These are phyloP conservation scores for Rhodinocichla rosea DNA, from an alignment of 2,113 vertebrate species.

Conservation along the genomic window DNA sequence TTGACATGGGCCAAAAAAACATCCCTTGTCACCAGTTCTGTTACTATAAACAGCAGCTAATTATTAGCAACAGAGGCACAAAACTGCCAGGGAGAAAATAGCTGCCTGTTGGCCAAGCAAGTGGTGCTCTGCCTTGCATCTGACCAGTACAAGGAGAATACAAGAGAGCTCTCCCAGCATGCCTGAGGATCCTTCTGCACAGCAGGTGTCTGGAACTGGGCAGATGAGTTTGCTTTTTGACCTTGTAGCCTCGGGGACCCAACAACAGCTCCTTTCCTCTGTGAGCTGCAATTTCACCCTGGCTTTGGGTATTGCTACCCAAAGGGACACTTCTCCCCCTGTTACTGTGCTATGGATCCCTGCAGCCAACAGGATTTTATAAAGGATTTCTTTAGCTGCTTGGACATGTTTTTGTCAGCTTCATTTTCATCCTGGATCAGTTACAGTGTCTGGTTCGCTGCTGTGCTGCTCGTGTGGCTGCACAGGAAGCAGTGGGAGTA, in stretches of 20 bases:
- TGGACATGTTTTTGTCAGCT: background rate
- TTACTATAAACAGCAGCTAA: constrained; percentile 42
- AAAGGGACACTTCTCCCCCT: background rate
- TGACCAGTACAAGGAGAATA: background rate
- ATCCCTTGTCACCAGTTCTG: constrained; percentile 8
- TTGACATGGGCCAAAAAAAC: background rate
- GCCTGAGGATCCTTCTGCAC: background rate
- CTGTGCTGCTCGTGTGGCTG: background rate
- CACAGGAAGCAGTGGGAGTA: background rate
- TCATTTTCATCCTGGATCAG: background rate
- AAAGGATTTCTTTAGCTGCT: background rate
- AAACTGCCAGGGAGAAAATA: background rate
- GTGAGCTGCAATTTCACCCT: background rate
- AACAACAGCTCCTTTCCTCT: background rate
- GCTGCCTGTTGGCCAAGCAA: background rate
- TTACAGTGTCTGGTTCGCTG: background rate
- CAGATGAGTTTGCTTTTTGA: background rate
- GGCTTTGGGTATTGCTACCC: background rate
- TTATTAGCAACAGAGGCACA: constrained; percentile 24
- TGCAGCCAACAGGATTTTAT: background rate
- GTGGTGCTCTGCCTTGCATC: background rate
- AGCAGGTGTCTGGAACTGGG: background rate
- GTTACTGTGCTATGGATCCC: fast-evolving
- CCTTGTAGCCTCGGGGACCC: background rate
- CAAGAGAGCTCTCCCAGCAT: background rate